Evolutionary conservation across 2,113 vertebrate species (phyloP).

Genomic region (Pagrus major): DNA sequence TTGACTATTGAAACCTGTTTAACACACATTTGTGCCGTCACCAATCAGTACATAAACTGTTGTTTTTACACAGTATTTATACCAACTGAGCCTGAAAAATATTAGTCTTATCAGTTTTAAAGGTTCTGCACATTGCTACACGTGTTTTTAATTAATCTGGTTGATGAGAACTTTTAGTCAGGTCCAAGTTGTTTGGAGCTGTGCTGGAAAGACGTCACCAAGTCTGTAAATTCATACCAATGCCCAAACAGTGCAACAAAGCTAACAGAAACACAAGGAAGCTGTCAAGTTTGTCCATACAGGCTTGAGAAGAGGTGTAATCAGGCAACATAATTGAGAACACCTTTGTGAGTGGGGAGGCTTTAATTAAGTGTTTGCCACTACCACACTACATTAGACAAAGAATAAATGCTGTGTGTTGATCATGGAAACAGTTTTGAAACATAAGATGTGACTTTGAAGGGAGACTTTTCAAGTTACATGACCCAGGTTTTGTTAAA

Average conservation of each 20-base stretch:
- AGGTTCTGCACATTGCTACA: background rate
- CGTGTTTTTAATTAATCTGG: background rate
- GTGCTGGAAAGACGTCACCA: background rate
- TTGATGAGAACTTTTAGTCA: background rate
- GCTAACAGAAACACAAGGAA: background rate
- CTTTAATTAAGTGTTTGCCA: too few species aligned
- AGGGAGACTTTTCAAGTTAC: background rate
- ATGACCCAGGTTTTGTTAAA: background rate
- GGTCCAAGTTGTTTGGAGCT: background rate
- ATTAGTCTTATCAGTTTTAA: background rate
- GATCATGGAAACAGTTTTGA: background rate
- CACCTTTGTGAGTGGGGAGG: background rate
- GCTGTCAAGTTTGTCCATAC: background rate
- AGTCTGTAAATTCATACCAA: background rate
- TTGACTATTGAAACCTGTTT: background rate
- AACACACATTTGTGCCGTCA: background rate
- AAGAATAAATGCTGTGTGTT: background rate
- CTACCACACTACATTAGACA: too few species aligned
- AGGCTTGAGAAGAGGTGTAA: background rate
- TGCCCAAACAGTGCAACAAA: background rate
- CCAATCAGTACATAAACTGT: constrained; percentile 2
- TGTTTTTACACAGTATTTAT: background rate
- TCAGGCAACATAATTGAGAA: too few species aligned
- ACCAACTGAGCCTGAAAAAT: background rate
- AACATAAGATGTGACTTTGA: background rate